phyloP scores from a whole-genome alignment of 1,140 invertebrate species.

The Teleopsis dalmanni region DNA sequence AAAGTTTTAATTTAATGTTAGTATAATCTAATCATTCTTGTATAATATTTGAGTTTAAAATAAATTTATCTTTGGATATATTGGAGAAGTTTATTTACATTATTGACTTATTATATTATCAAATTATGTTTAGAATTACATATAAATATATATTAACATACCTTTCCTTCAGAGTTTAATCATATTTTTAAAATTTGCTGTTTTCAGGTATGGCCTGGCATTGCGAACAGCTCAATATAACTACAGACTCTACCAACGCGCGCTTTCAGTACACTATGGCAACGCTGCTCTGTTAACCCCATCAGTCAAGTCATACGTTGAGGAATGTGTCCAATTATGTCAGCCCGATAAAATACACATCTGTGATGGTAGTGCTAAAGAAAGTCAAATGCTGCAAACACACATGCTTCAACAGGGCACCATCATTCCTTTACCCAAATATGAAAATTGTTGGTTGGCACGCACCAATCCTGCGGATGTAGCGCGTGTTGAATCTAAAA shows the following conservation, averaged over 20 bases:
- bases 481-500: slow-evolving; percentile 83
- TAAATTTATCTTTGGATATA: too few species aligned
- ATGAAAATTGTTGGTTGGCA: slow-evolving; percentile 82
- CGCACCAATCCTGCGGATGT: slow-evolving; percentile 89
- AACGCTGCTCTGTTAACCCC: slow-evolving; percentile 34
- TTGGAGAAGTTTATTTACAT: too few species aligned
- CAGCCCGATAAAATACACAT: slow-evolving; percentile 70
- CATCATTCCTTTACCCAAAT: slow-evolving; percentile 67
- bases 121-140: too few species aligned
- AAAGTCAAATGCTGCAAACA: slow-evolving; percentile 59
- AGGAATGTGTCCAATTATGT: slow-evolving; percentile 61
- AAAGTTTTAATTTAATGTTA: too few species aligned
- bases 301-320: slow-evolving; percentile 54
- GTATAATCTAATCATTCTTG: too few species aligned
- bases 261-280: slow-evolving; percentile 20
- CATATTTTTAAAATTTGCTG: too few species aligned
- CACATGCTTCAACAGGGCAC: slow-evolving; percentile 59
- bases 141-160: too few species aligned
- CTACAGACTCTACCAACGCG: slow-evolving; percentile 7
- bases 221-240: neutral
- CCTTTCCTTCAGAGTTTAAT: too few species aligned
- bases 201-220: slow-evolving; percentile 6
- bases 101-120: too few species aligned
- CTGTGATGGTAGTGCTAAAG: slow-evolving; percentile 71
- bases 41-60: too few species aligned